phyloP scores from a whole-genome alignment of 1,140 invertebrate genomes.

The Ceratitis capitata region DNA sequence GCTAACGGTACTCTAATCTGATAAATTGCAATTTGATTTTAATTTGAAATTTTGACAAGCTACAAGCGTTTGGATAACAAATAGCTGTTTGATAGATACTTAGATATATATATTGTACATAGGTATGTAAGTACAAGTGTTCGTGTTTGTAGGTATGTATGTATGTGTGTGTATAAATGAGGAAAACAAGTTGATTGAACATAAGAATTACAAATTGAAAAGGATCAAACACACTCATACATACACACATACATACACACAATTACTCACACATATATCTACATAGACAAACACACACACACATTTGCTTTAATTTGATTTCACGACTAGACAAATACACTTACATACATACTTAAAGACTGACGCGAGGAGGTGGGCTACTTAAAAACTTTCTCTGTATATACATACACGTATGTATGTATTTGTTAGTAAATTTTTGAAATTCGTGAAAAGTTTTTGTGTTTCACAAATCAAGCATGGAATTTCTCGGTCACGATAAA shows the following conservation, averaged over 20 bases:
- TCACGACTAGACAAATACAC: background rate
- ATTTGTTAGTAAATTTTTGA: background rate
- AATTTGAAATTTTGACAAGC: constrained; percentile 36
- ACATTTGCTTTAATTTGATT: background rate
- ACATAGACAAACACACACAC: background rate
- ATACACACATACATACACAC: background rate
- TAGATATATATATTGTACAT: background rate
- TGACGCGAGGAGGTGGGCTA: too few relatives aligned
- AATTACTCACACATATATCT: too few relatives aligned
- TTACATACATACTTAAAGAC: too few relatives aligned
- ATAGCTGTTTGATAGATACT: constrained; percentile 1
- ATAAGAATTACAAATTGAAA: background rate
- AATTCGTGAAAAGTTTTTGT: constrained; percentile 3
- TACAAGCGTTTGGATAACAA: constrained; percentile 35
- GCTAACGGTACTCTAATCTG: constrained; percentile 12
- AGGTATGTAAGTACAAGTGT: background rate
- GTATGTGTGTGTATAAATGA: too few relatives aligned
- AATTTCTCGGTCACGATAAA: background rate
- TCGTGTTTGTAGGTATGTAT: background rate
- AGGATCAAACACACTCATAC: background rate
- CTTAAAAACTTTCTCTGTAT: background rate
- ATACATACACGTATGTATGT: too few relatives aligned
- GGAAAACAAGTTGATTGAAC: too few relatives aligned
- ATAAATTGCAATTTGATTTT: constrained; percentile 36
- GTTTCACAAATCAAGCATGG: background rate